These are phyloP conservation scores for Lucinisca nassula DNA, from an alignment of 2,888 invertebrate genomes.

Conservation along the genomic window DNA sequence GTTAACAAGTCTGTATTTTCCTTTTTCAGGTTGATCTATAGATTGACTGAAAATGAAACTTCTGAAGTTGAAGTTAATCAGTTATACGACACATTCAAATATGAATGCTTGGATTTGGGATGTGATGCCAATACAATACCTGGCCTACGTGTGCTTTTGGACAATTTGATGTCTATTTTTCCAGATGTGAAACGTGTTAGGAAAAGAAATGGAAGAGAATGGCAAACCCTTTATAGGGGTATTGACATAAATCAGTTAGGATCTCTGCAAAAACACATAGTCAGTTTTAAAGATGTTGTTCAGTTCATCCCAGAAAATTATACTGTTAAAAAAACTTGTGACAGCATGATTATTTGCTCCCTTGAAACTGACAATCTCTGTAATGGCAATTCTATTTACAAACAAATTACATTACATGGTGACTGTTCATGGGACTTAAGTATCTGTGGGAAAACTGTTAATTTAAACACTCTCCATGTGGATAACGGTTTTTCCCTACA, in stretches of 20 bases:
- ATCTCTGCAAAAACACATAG: neutral
- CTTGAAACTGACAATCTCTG: slow-evolving; percentile 3
- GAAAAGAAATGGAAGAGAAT: neutral
- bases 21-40: slow-evolving; percentile 7
- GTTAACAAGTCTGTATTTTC: too few relatives aligned
- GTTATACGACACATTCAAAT: slow-evolving; percentile 19
- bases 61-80: slow-evolving; percentile 25
- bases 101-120: slow-evolving; percentile 7
- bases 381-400: neutral
- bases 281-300: neutral
- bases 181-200: slow-evolving; percentile 1
- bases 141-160: neutral
- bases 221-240: slow-evolving; percentile 11
- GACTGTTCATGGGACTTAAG: neutral
- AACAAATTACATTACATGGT: slow-evolving; percentile 1
- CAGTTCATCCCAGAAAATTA: neutral
- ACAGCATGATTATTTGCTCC: neutral
- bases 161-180: neutral
- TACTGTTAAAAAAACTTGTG: neutral
- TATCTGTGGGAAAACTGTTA: slow-evolving; percentile 13
- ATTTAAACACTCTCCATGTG: neutral
- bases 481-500: neutral
- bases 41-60: neutral
- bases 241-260: neutral
- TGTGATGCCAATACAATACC: neutral